Percentiles rank a stretch among this genome's conserved stretches.
These are phyloP conservation scores for Brachionus angularis DNA, from an alignment of 1,140 invertebrate genomes.

Conservation along the genomic window DNA sequence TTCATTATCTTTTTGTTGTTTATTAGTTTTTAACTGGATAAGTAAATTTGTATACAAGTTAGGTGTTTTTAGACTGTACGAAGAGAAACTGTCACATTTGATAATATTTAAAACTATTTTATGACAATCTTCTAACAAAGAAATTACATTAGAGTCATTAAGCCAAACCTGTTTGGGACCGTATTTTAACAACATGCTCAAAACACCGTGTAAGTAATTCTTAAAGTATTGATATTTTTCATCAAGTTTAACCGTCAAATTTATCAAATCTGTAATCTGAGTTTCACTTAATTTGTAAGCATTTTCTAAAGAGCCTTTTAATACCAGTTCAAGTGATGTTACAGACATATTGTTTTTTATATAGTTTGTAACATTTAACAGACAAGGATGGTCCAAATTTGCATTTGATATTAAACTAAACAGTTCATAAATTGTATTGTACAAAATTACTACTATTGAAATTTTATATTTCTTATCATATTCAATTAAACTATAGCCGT, in stretches of 20 bases:
- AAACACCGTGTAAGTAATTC: background rate
- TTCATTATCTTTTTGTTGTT: too few relatives aligned
- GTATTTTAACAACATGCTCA: slow-evolving; percentile 2
- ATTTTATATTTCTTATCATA: background rate
- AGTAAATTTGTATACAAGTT: too few relatives aligned
- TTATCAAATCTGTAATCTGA: slow-evolving; percentile 2
- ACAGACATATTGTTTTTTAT: too few relatives aligned
- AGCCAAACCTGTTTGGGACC: background rate
- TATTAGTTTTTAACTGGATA: too few relatives aligned
- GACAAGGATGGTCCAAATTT: too few relatives aligned
- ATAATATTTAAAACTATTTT: background rate
- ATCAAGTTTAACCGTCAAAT: slow-evolving; percentile 11
- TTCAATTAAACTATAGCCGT: background rate
- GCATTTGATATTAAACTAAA: slow-evolving; percentile 7
- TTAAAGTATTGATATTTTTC: background rate
- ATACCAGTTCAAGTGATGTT: too few relatives aligned
- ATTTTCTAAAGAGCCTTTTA: too few relatives aligned
- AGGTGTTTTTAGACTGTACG: too few relatives aligned
- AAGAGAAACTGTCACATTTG: too few relatives aligned
- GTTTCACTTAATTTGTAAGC: too few relatives aligned
- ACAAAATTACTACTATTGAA: background rate
- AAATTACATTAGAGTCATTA: background rate
- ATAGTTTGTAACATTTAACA: too few relatives aligned
- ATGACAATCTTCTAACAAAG: background rate
- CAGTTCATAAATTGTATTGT: background rate